These are phyloP conservation scores for Hymenochirus boettgeri DNA, from an alignment of 2,113 vertebrate species.

Conservation along the genomic window DNA sequence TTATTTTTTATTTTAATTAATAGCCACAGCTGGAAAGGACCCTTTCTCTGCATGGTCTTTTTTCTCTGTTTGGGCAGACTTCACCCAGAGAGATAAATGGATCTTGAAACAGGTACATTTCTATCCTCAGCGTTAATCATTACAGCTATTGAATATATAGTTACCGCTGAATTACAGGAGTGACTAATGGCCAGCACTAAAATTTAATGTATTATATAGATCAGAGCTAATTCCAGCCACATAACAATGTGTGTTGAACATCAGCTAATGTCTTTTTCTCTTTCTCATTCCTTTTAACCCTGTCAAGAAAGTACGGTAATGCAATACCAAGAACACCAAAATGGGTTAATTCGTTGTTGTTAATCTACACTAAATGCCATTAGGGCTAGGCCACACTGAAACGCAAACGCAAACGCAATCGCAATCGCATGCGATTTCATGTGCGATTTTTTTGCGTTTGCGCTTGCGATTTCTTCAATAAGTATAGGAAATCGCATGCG, in stretches of 20 bases:
- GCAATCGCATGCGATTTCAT: too few relatives aligned
- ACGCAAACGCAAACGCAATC: too few relatives aligned
- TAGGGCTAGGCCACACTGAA: too few relatives aligned
- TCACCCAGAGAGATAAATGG: conserved; percentile 41
- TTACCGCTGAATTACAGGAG: conserved; percentile 51
- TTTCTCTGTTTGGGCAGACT: conserved; percentile 24
- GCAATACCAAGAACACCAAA: neutral
- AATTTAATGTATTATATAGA: conserved; percentile 51
- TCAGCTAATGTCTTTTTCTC: conserved; percentile 49
- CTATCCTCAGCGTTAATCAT: conserved; percentile 42
- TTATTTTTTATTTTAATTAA: conserved; percentile 41
- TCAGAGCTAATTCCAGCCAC: conserved; percentile 45
- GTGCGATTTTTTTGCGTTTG: too few relatives aligned
- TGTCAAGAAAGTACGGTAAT: conserved; percentile 2
- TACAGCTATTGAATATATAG: conserved; percentile 46
- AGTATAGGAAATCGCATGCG: too few relatives aligned
- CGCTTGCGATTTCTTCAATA: too few relatives aligned
- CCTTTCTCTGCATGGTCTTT: conserved; percentile 24
- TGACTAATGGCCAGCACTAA: conserved; percentile 45
- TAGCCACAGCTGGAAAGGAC: conserved; percentile 22
- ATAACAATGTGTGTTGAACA: conserved; percentile 52
- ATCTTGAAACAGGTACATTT: conserved; percentile 41
- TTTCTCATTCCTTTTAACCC: conserved; percentile 37
- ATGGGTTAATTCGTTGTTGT: neutral
- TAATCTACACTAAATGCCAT: too few relatives aligned